Conservation (phyloP, 2,113 vertebrate genomes). For the Engraulis encrasicolus region DNA sequence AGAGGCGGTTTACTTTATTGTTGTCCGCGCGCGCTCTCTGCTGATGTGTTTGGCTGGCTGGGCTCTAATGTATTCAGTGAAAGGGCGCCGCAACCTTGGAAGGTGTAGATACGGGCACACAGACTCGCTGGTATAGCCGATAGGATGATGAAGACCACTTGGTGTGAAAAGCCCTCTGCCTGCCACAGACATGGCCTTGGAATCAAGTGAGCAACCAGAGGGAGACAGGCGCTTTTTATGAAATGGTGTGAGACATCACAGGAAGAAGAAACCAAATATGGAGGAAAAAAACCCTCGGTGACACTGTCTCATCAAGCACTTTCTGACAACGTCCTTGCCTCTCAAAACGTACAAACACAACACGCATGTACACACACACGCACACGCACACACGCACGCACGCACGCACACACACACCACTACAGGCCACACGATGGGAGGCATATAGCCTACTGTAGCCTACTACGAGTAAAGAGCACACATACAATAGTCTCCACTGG, state of each 20-base stretch:
- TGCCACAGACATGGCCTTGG: not conserved
- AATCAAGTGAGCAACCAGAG: not conserved
- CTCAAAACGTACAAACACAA: too few species aligned
- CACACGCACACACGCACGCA: not conserved
- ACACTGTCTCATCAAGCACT: not conserved
- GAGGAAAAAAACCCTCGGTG: not conserved
- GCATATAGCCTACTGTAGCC: too few species aligned
- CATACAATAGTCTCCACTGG: conserved; percentile 21
- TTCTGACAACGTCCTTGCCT: too few species aligned
- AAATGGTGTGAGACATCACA: not conserved
- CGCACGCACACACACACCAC: not conserved
- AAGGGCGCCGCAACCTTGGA: not conserved
- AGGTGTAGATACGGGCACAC: not conserved
- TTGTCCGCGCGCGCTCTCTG: not conserved
- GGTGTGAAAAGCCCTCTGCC: not conserved
- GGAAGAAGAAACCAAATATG: too few species aligned
- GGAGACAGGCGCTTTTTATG: not conserved
- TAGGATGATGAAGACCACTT: conserved; percentile 22
- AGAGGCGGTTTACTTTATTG: not conserved
- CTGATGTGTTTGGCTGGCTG: not conserved
- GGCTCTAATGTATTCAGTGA: not conserved
- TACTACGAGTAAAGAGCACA: too few species aligned
- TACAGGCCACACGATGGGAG: too few species aligned
- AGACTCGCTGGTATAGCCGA: not conserved
- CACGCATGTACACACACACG: too few species aligned